phyloP scores from a whole-genome alignment of 2,113 vertebrate genomes.

The Solea senegalensis region DNA sequence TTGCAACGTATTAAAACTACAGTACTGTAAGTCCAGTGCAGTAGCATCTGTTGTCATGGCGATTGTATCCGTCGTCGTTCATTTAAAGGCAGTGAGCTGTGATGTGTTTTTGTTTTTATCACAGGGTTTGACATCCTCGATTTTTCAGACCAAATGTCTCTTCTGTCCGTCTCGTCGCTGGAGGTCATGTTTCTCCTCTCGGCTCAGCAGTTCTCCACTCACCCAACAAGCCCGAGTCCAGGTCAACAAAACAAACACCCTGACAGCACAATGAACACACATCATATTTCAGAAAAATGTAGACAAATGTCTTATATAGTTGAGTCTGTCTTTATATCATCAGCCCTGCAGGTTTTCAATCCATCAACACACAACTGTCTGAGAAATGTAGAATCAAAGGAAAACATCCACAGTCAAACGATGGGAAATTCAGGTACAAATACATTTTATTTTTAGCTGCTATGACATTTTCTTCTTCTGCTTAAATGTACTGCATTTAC shows the following conservation, averaged over 20 bases:
- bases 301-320: background rate
- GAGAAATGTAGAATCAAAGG: slow-evolving; percentile 68
- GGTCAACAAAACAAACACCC: slow-evolving; percentile 69
- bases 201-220: slow-evolving; percentile 89
- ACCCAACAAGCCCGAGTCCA: slow-evolving; percentile 78
- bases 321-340: slow-evolving; percentile 5
- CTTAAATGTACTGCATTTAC: too few relatives aligned
- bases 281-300: background rate
- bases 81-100: background rate
- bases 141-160: slow-evolving; percentile 86
- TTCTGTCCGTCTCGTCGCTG: slow-evolving; percentile 88
- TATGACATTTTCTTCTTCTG: too few relatives aligned
- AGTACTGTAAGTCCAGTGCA: background rate
- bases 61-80: background rate
- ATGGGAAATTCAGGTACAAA: slow-evolving; percentile 61
- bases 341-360: slow-evolving; percentile 73
- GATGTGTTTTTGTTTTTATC: background rate
- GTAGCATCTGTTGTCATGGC: background rate
- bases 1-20: background rate
- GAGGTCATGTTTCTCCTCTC: slow-evolving; percentile 91
- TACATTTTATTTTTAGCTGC: background rate
- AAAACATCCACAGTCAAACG: slow-evolving; percentile 55
- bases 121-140: slow-evolving; percentile 92
- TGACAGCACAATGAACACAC: background rate
- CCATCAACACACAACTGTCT: slow-evolving; percentile 65